Conservation (phyloP, 2,113 vertebrate genomes). For the Aviceda subcristata region DNA sequence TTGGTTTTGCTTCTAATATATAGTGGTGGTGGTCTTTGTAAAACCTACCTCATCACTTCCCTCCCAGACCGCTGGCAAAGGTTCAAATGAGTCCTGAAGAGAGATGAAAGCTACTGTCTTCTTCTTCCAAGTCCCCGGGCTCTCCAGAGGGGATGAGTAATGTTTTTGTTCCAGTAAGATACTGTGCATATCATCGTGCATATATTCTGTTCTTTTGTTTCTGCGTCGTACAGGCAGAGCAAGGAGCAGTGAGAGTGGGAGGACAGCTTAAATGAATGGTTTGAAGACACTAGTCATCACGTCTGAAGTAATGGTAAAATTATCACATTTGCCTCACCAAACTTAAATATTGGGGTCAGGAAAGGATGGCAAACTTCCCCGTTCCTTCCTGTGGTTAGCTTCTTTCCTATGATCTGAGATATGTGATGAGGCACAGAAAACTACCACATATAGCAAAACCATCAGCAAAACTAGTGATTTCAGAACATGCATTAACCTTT, state of each 20-base stretch:
- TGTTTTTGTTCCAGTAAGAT: constrained; percentile 17
- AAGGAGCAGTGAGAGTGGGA: constrained; percentile 49
- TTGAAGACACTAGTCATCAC: constrained; percentile 3
- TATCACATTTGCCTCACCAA: not conserved
- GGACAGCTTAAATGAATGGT: constrained; percentile 55
- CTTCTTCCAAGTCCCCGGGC: not conserved
- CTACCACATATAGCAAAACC: not conserved
- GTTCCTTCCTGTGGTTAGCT: not conserved
- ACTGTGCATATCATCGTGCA: not conserved
- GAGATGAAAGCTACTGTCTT: not conserved
- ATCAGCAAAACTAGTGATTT: not conserved
- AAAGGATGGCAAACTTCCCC: not conserved
- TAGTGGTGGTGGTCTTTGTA: not conserved
- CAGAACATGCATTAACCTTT: not conserved
- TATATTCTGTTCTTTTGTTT: constrained; percentile 44
- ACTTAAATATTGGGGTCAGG: constrained; percentile 20
- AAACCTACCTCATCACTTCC: not conserved
- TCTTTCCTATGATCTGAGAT: not conserved
- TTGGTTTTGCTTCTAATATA: not conserved
- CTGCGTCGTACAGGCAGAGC: constrained; percentile 1
- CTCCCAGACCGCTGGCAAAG: not conserved
- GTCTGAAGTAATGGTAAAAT: constrained; percentile 24
- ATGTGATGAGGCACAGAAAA: not conserved
- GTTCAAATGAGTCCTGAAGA: not conserved
- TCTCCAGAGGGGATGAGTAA: constrained; percentile 18